Conservation (phyloP, 2,113 vertebrate species). For the Gyps fulvus region DNA sequence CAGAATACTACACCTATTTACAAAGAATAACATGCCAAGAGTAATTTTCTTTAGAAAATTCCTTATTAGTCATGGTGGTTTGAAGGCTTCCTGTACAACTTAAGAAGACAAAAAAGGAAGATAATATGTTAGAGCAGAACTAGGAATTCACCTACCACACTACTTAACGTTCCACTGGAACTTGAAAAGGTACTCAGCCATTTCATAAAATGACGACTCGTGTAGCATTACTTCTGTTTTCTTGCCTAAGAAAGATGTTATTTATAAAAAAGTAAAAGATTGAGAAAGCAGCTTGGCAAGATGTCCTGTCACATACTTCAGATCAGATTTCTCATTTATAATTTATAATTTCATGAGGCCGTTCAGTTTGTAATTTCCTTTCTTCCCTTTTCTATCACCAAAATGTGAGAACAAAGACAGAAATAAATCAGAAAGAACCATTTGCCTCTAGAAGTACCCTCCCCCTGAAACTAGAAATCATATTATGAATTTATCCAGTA, state of each 20-base stretch:
- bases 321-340: not conserved
- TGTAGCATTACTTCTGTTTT: not conserved
- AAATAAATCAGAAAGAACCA: not conserved
- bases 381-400: not conserved
- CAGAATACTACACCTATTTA: not conserved
- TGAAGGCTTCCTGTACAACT: not conserved
- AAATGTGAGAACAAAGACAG: not conserved
- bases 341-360: not conserved
- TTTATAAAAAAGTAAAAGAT: not conserved
- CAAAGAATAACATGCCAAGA: not conserved
- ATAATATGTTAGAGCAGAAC: not conserved
- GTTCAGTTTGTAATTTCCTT: slow-evolving; percentile 3
- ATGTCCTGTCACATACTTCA: not conserved
- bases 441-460: not conserved
- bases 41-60: not conserved
- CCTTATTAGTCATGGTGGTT: not conserved
- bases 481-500: not conserved
- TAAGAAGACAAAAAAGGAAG: not conserved
- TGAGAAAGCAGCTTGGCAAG: not conserved
- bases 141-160: not conserved
- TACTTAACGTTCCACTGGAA: not conserved
- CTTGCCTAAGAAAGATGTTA: not conserved
- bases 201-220: not conserved
- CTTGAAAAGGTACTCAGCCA: not conserved
- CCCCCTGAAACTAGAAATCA: not conserved